Conservation (phyloP, 2,888 invertebrate genomes). For the Mythimna ferrago region DNA sequence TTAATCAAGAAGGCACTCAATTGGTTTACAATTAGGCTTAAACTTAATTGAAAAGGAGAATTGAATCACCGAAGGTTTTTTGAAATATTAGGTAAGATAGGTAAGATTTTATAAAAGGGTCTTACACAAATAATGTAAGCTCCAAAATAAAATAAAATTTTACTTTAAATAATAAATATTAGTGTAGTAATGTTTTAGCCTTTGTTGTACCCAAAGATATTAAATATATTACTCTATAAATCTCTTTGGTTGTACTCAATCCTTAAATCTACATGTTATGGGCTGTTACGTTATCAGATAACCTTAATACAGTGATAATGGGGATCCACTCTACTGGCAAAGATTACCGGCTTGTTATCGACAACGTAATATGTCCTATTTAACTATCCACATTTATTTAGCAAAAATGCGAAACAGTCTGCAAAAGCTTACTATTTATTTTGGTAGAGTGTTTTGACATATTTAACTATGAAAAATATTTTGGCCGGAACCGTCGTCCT, state of each 20-base stretch:
- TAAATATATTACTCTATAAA: no score
- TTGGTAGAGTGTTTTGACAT: no score
- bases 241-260: background rate
- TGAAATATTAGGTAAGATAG: background rate
- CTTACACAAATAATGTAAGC: no score
- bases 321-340: constrained; percentile 26
- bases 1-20: background rate
- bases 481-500: background rate
- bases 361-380: background rate
- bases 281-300: constrained; percentile 27
- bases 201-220: constrained; percentile 1
- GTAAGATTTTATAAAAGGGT: background rate
- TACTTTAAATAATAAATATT: background rate
- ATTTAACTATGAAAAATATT: no score
- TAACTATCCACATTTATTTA: background rate
- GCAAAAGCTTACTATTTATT: background rate
- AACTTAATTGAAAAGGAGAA: constrained; percentile 11
- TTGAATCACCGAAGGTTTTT: background rate
- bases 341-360: constrained; percentile 33
- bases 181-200: background rate
- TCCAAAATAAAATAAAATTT: no score
- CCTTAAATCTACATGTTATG: constrained; percentile 31
- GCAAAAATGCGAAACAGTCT: background rate
- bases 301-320: constrained; percentile 35
- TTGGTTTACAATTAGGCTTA: background rate